These are phyloP conservation scores for Temnothorax longispinosus DNA, from an alignment of 1,140 invertebrate species.

Conservation along the genomic window DNA sequence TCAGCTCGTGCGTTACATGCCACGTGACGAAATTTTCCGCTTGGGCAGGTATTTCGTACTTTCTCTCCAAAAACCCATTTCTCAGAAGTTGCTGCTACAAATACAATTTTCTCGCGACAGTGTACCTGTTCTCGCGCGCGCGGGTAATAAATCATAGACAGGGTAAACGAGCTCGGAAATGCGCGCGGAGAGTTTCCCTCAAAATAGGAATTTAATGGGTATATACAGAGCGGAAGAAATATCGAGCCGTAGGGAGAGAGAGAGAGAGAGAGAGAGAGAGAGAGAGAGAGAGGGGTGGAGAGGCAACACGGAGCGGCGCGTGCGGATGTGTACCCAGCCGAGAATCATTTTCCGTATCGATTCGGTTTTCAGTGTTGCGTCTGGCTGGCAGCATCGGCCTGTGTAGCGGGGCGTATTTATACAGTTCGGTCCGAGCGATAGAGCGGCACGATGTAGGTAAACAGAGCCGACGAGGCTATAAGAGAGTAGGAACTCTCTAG, in stretches of 20 bases:
- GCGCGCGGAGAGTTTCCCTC: background rate
- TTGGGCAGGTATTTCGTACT: background rate
- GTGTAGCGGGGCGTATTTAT: constrained; percentile 18
- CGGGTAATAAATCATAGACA: constrained; percentile 16
- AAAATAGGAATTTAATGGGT: constrained; percentile 43
- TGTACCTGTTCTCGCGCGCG: background rate
- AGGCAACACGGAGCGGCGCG: background rate
- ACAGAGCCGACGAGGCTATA: constrained; percentile 7
- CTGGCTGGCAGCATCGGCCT: constrained; percentile 22
- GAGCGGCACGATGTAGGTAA: constrained; percentile 10
- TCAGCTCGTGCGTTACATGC: background rate
- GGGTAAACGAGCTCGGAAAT: background rate
- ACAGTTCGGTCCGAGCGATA: constrained; percentile 16
- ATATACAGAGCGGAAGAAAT: constrained; percentile 16
- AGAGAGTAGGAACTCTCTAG: background rate
- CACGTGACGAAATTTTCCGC: background rate
- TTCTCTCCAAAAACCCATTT: background rate
- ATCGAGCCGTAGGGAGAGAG: constrained; percentile 5
- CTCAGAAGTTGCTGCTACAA: background rate
- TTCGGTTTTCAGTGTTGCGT: constrained; percentile 47
- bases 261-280: background rate
- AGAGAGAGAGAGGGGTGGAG: background rate
- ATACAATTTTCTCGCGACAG: background rate
- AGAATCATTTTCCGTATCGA: constrained; percentile 59
- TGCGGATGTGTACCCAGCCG: constrained; percentile 25